Conservation (phyloP, 23 tunicate genomes). For the Pegea sp. region DNA sequence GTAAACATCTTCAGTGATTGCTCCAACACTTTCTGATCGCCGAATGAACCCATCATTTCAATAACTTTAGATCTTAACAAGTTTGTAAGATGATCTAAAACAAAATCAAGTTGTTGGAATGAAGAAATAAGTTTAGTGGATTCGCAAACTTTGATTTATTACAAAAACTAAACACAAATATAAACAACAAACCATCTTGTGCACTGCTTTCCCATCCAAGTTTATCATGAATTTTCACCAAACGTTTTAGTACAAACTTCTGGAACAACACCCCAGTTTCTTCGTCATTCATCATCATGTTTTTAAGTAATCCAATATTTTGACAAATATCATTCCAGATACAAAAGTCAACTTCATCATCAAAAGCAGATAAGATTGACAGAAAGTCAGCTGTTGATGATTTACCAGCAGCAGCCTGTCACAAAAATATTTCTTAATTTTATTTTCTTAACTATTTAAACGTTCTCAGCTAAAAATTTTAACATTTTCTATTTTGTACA, state of each 20-base stretch:
- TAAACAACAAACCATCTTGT: conserved; percentile 26
- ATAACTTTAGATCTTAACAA: conserved; percentile 59
- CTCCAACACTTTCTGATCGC: conserved; percentile 28
- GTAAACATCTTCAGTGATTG: conserved; percentile 38
- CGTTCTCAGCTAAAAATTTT: too few relatives aligned
- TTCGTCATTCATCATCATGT: conserved; percentile 46
- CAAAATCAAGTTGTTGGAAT: too few relatives aligned
- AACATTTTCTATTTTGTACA: too few relatives aligned
- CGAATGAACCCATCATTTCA: conserved; percentile 42
- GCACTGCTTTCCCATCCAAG: conserved; percentile 70
- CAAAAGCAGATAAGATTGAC: conserved; percentile 37
- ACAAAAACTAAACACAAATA: too few relatives aligned
- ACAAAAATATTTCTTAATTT: too few relatives aligned
- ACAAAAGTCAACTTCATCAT: conserved; percentile 52
- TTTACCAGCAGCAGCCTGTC: conserved; percentile 76
- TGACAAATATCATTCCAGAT: conserved; percentile 63
- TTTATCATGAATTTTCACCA: conserved; percentile 10
- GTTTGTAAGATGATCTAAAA: conserved; percentile 46
- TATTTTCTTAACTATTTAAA: too few relatives aligned
- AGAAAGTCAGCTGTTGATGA: conserved; percentile 60
- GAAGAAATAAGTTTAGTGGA: too few relatives aligned
- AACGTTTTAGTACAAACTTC: conserved; percentile 21
- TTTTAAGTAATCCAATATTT: conserved; percentile 12
- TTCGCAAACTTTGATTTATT: too few relatives aligned
- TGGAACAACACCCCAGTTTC: conserved; percentile 34